phyloP scores from a whole-genome alignment of 2,888 invertebrate genomes.

The Sinopyrophorus schimmeli region DNA sequence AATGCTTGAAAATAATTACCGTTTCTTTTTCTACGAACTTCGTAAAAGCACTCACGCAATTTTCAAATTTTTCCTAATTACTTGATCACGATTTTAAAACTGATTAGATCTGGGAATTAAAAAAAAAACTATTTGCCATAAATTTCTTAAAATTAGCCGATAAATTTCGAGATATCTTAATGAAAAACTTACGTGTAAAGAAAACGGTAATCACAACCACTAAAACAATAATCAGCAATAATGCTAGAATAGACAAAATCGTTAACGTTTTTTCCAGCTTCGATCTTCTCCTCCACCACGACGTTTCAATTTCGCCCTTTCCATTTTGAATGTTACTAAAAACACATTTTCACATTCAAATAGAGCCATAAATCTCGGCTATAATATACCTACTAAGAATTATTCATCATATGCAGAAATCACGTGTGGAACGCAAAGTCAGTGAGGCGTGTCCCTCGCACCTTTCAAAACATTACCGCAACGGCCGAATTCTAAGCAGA shows the following conservation, averaged over 20 bases:
- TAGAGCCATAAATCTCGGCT: slow-evolving; percentile 11
- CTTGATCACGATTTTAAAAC: no score
- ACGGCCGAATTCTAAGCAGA: slow-evolving; percentile 14
- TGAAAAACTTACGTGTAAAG: slow-evolving; percentile 37
- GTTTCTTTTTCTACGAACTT: no score
- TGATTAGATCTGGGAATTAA: no score
- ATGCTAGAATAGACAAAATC: slow-evolving; percentile 32
- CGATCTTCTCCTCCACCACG: slow-evolving; percentile 33
- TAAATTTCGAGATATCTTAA: no score
- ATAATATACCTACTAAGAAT: slow-evolving; percentile 27
- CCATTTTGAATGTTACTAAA: slow-evolving; percentile 24
- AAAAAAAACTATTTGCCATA: no score
- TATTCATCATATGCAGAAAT: slow-evolving; percentile 21
- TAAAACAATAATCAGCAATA: slow-evolving; percentile 31
- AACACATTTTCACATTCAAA: slow-evolving; percentile 8
- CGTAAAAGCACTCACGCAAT: no score
- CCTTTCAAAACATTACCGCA: slow-evolving; percentile 16
- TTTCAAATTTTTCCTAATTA: no score
- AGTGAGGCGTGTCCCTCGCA: slow-evolving; percentile 1
- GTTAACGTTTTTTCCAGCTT: slow-evolving; percentile 36
- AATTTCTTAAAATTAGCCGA: no score
- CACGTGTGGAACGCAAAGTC: slow-evolving; percentile 8
- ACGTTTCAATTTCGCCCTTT: slow-evolving; percentile 19
- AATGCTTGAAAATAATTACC: no score
- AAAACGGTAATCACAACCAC: slow-evolving; percentile 36